Conservation (phyloP, 2,888 invertebrate species). For the Selenia dentaria region DNA sequence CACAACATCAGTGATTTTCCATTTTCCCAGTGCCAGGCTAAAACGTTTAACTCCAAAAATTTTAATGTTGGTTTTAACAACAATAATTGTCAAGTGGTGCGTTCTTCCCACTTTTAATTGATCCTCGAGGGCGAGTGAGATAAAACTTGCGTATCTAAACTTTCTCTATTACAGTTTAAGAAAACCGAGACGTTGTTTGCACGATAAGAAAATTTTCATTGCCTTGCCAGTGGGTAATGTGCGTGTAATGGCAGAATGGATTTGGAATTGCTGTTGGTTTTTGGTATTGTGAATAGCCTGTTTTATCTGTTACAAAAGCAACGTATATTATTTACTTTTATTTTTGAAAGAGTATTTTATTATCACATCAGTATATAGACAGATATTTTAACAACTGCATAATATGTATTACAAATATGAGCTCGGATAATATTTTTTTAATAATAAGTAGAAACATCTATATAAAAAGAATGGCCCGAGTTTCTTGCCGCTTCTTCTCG, state of each 20-base stretch:
- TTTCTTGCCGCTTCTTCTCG: too few species aligned
- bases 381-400: too few species aligned
- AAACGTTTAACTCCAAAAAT: constrained; percentile 26
- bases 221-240: constrained; percentile 49
- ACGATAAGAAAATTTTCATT: constrained; percentile 77
- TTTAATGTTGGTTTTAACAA: constrained; percentile 65
- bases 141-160: constrained; percentile 80
- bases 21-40: background rate
- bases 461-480: too few species aligned
- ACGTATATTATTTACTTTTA: too few species aligned
- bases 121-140: constrained; percentile 82
- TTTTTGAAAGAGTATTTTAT: too few species aligned
- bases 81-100: constrained; percentile 74
- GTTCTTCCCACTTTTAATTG: constrained; percentile 82
- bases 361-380: too few species aligned
- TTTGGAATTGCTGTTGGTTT: constrained; percentile 43
- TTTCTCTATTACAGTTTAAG: constrained; percentile 83
- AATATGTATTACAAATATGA: too few species aligned
- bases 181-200: constrained; percentile 70
- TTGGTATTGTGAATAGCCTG: constrained; percentile 11
- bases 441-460: too few species aligned
- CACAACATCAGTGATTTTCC: too few species aligned
- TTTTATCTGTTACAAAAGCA: too few species aligned
- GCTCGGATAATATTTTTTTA: too few species aligned
- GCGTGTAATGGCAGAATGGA: constrained; percentile 49